Evolutionary conservation across 1,140 invertebrate species (phyloP).

Genomic region (Monomorium pharaonis): DNA sequence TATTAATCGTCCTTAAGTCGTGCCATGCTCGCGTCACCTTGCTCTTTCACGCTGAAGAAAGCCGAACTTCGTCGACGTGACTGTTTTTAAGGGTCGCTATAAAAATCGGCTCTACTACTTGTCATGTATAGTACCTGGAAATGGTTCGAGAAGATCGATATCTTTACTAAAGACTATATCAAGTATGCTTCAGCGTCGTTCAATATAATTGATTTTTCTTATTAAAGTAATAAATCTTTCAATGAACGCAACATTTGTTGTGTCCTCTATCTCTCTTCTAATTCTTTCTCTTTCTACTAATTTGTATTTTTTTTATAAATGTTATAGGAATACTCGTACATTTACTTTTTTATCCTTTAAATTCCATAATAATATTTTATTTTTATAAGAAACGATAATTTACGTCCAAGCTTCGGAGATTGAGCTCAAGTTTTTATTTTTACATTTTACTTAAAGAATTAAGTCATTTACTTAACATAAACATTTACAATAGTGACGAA

Average conservation of each 20-base stretch:
- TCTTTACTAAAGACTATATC: not conserved
- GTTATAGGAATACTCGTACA: too few species aligned
- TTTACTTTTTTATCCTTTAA: too few species aligned
- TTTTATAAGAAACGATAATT: too few species aligned
- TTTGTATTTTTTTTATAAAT: too few species aligned
- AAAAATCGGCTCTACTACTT: constrained; percentile 65
- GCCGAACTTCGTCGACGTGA: constrained; percentile 32
- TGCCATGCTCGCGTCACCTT: constrained; percentile 56
- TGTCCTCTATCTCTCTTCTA: not conserved
- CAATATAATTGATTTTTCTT: not conserved
- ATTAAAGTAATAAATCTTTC: not conserved
- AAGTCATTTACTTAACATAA: too few species aligned
- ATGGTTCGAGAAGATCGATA: constrained; percentile 27
- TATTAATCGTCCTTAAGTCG: constrained; percentile 79
- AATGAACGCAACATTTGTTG: not conserved
- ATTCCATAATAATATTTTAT: too few species aligned
- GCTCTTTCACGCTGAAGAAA: constrained; percentile 60
- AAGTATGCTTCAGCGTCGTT: not conserved
- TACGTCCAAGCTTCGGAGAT: too few species aligned
- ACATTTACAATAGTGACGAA: too few species aligned
- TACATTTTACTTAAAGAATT: too few species aligned
- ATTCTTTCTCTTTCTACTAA: not conserved
- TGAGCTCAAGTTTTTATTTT: too few species aligned
- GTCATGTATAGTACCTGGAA: constrained; percentile 12
- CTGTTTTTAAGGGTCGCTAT: constrained; percentile 49